Evolutionary conservation across 2,888 invertebrate genomes (phyloP), one percentile per base, ranked within the genome.

Genomic region (Nomada flava): DNA sequence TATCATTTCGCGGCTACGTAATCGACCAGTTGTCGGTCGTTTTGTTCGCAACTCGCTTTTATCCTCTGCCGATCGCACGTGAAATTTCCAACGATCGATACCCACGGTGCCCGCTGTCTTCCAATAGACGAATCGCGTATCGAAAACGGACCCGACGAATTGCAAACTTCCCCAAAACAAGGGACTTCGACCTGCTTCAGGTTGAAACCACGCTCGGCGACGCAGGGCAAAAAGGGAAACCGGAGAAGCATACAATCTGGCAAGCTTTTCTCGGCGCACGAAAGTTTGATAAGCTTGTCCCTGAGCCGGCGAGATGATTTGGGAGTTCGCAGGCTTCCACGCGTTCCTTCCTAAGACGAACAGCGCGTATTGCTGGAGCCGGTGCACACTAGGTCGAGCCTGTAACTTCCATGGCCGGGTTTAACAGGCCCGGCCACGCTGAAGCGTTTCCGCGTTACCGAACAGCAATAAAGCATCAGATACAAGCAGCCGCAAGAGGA

Each of bases 321-420:
- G 36, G 47, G 44, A 63, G 55, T n/a, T 52, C 47, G 13, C 47
- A 1, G n/a, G 71, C 60, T 60, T 50, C 29, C 72, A 69, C 15
- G 44, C 11, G 59, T 29, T 23, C 26, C 13, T 9, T 3, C 10
- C 20, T 53, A 65, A 65, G 53, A 26, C 47, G 67, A 67, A 67
- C 65, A 20, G n/a, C 20, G 67, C 13, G 26, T 47, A 20, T 68
- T 44, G 42, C n/a, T 60, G 26, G 10, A 1, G 13, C 11, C 11
- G 23, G 53, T 20, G n/a, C 11, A 26, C 13, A 29, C n/a, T 5
- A 15, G 11, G 10, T n/a, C 20, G 50, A 13, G 75, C 79, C 79
- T 83, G 80, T 86, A 87, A 88, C 86, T 86, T 86, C 80, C 79
- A 65, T 53, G 78, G 77, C 82, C 77, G 68, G 53, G 53, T 85